phyloP scores from a whole-genome alignment of 1,140 invertebrate genomes.

The Bombus breviceps region DNA sequence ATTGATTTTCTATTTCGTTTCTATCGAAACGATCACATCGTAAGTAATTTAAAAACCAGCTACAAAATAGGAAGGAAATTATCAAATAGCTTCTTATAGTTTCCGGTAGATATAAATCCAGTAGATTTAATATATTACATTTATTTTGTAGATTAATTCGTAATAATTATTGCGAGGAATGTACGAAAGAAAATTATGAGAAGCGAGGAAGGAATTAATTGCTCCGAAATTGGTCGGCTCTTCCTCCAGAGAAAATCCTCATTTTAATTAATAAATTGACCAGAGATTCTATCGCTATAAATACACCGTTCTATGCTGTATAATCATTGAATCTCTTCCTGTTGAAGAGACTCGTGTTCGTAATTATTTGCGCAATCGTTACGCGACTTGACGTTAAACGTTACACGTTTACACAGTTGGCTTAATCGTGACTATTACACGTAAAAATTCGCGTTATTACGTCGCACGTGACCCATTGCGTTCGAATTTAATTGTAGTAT shows the following conservation, averaged over 20 bases:
- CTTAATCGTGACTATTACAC: neutral
- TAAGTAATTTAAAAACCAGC: neutral
- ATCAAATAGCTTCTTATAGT: neutral
- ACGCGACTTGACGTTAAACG: neutral
- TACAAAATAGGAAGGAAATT: neutral
- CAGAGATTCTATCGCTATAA: neutral
- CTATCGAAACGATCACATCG: no score
- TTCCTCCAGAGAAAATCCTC: no score
- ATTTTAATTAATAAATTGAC: neutral
- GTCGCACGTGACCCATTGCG: neutral
- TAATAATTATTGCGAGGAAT: no score
- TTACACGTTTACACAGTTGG: slow-evolving; percentile 9
- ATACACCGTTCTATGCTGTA: neutral
- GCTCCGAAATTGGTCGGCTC: no score
- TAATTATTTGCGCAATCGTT: slow-evolving; percentile 35
- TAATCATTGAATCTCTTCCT: neutral
- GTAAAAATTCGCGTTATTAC: slow-evolving; percentile 17
- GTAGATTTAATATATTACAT: neutral
- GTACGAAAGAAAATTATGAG: no score
- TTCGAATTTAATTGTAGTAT: slow-evolving; percentile 25
- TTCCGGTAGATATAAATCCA: neutral
- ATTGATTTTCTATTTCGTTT: neutral
- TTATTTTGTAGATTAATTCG: neutral
- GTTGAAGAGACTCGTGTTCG: neutral
- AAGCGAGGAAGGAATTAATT: no score